Evolutionary conservation across 2,888 invertebrate genomes (phyloP).

Genomic region (Nowickia ferox): DNA sequence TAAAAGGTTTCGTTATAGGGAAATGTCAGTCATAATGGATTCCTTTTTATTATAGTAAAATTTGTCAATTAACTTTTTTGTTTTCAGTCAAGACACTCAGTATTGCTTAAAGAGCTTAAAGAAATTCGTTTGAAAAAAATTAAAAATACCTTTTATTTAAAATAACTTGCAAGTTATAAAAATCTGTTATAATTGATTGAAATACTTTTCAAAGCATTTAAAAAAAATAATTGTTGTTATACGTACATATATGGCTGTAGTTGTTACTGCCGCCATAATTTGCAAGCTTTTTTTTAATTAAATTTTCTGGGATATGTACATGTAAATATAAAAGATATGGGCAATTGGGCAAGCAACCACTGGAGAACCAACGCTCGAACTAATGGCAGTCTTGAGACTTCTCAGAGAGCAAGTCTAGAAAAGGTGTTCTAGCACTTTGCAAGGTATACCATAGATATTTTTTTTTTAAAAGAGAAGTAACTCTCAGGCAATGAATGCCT

Average conservation of each 20-base stretch:
- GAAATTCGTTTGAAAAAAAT: too few species aligned
- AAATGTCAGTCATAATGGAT: constrained; percentile 20
- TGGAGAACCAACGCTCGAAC: too few species aligned
- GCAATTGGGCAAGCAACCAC: too few species aligned
- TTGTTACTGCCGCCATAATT: constrained; percentile 53
- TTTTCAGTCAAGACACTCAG: background rate
- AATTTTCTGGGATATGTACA: too few species aligned
- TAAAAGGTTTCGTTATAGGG: constrained; percentile 6
- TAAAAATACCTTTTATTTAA: background rate
- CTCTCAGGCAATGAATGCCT: too few species aligned
- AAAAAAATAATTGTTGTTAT: constrained; percentile 46
- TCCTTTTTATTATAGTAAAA: background rate
- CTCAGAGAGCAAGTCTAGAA: too few species aligned
- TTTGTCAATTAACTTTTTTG: background rate
- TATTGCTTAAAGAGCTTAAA: too few species aligned
- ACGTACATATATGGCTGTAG: background rate
- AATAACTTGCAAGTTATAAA: background rate
- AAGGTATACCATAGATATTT: too few species aligned
- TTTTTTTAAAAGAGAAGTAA: too few species aligned
- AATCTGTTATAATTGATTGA: constrained; percentile 26
- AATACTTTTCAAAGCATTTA: constrained; percentile 45
- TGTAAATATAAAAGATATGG: too few species aligned
- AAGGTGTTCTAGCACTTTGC: too few species aligned
- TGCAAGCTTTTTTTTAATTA: constrained; percentile 59
- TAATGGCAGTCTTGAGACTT: too few species aligned